Evolutionary conservation across 2,113 vertebrate genomes (phyloP).

Genomic region (Psittacara wagleri): DNA sequence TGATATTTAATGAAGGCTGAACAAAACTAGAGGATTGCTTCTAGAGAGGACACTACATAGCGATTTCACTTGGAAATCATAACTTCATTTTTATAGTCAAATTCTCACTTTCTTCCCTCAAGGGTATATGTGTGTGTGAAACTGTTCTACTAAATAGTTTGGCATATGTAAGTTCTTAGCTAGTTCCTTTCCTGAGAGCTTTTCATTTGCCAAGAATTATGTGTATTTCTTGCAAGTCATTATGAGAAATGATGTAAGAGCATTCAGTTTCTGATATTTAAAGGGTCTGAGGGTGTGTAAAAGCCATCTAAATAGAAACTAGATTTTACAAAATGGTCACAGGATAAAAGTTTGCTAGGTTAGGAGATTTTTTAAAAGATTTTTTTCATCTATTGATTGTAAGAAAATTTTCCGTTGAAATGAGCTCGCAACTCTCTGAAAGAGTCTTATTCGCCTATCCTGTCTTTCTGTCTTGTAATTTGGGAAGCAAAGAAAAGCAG

Average conservation of each 20-base stretch:
- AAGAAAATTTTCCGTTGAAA: background rate
- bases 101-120: conserved; percentile 8
- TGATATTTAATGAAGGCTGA: background rate
- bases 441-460: background rate
- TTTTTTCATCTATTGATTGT: background rate
- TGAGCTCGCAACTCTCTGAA: background rate
- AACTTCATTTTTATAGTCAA: conserved; percentile 35
- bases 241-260: background rate
- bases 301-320: background rate
- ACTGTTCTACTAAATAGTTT: conserved; percentile 14
- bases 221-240: conserved; percentile 38
- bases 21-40: background rate
- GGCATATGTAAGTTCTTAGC: background rate
- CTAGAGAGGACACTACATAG: background rate
- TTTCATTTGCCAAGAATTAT: conserved; percentile 16
- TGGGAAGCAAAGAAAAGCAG: background rate
- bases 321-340: background rate
- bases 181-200: background rate
- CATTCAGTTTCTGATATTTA: background rate
- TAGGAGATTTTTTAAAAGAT: rapidly evolving
- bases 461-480: background rate
- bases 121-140: background rate
- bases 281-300: background rate
- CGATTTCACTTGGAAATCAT: conserved; percentile 19
- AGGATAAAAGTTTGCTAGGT: background rate